phyloP scores from a whole-genome alignment of 2,797 vertebrate genomes.

The Syndactyla subalaris region DNA sequence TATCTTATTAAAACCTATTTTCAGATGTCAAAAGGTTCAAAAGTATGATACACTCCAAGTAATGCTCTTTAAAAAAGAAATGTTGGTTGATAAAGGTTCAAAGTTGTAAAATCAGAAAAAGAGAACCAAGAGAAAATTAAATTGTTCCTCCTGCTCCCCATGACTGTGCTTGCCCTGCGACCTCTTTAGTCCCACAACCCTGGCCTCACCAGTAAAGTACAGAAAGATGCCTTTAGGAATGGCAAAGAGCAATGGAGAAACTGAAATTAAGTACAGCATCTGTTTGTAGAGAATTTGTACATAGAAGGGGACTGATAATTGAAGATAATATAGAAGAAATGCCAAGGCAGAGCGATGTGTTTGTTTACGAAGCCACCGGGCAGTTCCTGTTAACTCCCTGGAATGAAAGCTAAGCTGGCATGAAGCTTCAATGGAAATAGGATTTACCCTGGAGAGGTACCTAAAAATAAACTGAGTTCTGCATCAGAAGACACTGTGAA shows the following conservation, averaged over 20 bases:
- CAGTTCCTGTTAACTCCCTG: not conserved
- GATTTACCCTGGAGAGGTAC: conserved; percentile 36
- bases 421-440: conserved; percentile 2
- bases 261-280: not conserved
- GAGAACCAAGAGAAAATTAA: not conserved
- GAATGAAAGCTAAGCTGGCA: not conserved
- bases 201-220: fast-evolving
- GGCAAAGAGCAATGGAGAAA: not conserved
- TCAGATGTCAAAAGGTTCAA: not conserved
- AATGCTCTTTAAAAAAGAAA: not conserved
- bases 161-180: too few species aligned
- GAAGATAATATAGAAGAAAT: not conserved
- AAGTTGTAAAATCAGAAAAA: not conserved
- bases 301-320: not conserved
- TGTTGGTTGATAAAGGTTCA: not conserved
- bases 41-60: not conserved
- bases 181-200: not conserved
- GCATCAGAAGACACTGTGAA: not conserved
- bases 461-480: conserved; percentile 56
- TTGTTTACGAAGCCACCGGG: not conserved
- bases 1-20: not conserved
- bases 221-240: not conserved
- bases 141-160: not conserved
- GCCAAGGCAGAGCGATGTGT: not conserved
- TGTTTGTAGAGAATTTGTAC: not conserved